Evolutionary conservation across 1,140 invertebrate species (phyloP), one percentile per base, ranked within the genome.

Genomic region (Papilio glaucus): DNA sequence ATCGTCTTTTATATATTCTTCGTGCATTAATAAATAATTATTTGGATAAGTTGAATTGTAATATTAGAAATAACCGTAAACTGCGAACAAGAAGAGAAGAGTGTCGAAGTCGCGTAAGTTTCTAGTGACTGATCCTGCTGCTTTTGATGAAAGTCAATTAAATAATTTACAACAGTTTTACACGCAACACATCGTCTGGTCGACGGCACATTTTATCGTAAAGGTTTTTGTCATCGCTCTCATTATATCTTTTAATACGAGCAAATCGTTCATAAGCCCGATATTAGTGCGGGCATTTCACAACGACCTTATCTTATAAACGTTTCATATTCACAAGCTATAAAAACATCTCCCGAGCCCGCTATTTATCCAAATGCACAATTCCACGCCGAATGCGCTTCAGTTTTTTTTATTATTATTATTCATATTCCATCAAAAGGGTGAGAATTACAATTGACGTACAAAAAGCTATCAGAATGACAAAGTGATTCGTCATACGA

Each of bases 401-500:
- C 61, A 53, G 38, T 60, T 73, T 73, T 76, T 74, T 73, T 73
- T 76, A 53, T 53, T 53, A 53, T 53, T 53, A 53, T 53, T 75
- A 61, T 71, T 71, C 72, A 71, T 62, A 73, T 69, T 63, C 67
- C 73, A 80, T 84, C 77, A 82, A 87, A 88, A 89, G 88, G 88
- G 88, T 89, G 88, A 85, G 82, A 86, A 90, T 88, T 83, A 85
- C 85, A 83, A 80, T 78, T 84, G 82, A 80, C 80, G 83, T 77
- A 83, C 85, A 85, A 85, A 85, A 82, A 85, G 77, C 86, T 88
- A 87, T 89, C 87, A 90, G 79, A 88, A 83, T 89, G 86, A 90
- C 86, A 88, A 87, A 89, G 84, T 89, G 86, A 90, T 90, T 89
- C 88, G 88, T 90, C 87, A 88, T 83, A 88, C 77, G 62, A 73